Evolutionary conservation across 2,113 vertebrate species (phyloP).

Genomic region (Tachysurus fulvidraco): DNA sequence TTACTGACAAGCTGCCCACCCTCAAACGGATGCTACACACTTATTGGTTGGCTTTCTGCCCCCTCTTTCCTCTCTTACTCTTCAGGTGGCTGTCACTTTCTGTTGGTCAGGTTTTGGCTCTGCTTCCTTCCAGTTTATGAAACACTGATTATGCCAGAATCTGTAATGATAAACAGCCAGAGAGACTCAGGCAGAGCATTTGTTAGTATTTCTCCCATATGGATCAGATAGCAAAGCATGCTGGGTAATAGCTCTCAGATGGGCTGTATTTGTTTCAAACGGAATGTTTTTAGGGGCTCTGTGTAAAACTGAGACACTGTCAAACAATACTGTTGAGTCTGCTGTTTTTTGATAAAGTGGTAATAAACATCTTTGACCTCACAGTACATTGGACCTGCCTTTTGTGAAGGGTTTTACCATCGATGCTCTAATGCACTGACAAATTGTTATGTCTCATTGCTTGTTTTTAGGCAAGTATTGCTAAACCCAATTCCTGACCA

Average conservation of each 20-base stretch:
- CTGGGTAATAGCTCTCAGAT: constrained; percentile 58
- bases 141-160: constrained; percentile 51
- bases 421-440: background rate
- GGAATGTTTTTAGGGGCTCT: constrained; percentile 6
- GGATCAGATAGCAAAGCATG: constrained; percentile 50
- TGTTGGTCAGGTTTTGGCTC: constrained; percentile 43
- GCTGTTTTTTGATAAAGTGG: background rate
- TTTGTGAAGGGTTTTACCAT: background rate
- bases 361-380: constrained; percentile 3
- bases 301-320: constrained; percentile 25
- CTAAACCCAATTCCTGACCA: background rate
- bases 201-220: constrained; percentile 54
- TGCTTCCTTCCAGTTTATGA: constrained; percentile 47
- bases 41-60: constrained; percentile 11
- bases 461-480: background rate
- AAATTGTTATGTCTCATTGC: background rate
- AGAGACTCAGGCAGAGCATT: constrained; percentile 30
- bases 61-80: constrained; percentile 10
- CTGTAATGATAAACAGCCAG: constrained; percentile 57
- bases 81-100: constrained; percentile 48
- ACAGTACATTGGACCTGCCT: background rate
- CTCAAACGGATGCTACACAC: background rate
- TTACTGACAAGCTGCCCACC: background rate
- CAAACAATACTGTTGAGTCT: constrained; percentile 4
- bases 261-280: constrained; percentile 29